Conservation (phyloP, 2,113 vertebrate species). For the Ciconia stormi region DNA sequence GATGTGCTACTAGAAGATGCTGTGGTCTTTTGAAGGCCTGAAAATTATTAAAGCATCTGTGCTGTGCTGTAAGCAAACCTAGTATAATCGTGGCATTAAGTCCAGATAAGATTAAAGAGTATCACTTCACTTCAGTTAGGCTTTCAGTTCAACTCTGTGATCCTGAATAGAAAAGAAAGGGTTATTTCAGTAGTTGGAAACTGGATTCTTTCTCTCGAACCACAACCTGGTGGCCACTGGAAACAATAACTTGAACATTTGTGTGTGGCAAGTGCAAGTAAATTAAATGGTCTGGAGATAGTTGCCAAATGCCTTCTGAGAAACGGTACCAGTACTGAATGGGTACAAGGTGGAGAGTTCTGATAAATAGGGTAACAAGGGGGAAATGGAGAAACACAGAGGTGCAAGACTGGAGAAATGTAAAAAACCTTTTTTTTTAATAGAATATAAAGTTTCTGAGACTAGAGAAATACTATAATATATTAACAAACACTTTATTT, state of each 20-base stretch:
- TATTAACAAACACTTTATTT: neutral
- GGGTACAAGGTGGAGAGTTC: neutral
- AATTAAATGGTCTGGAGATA: neutral
- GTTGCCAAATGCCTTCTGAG: neutral
- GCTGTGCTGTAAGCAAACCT: neutral
- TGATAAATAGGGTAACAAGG: neutral
- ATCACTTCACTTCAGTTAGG: neutral
- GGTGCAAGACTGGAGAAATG: neutral
- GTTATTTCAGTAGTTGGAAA: neutral
- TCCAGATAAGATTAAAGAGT: neutral
- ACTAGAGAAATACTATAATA: neutral
- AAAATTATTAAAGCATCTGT: neutral
- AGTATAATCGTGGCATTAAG: neutral
- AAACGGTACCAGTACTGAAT: neutral
- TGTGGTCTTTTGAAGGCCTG: neutral
- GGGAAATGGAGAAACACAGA: neutral
- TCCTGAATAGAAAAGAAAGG: neutral
- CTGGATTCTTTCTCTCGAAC: neutral
- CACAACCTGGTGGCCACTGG: neutral
- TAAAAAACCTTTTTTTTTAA: neutral
- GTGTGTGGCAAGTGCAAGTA: neutral
- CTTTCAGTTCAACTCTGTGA: neutral
- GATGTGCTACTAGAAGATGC: neutral
- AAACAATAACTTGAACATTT: neutral
- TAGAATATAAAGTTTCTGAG: neutral